Conservation (phyloP, 2,113 vertebrate species). For the Alosa alosa region DNA sequence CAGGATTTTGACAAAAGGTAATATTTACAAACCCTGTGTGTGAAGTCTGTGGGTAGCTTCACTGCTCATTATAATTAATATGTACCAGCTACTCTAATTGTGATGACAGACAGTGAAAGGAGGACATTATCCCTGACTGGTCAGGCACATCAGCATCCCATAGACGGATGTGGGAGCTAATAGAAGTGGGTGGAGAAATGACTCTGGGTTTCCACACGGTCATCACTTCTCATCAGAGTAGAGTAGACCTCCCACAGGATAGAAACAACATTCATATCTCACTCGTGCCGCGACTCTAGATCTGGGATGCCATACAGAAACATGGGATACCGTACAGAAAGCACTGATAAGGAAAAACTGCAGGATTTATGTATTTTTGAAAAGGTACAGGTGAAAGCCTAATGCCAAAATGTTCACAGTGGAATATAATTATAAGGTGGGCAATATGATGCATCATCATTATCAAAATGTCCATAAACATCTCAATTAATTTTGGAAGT, state of each 20-base stretch:
- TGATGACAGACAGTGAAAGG: conserved; percentile 39
- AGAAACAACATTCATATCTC: not conserved
- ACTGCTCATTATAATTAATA: conserved; percentile 41
- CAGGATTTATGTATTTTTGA: not conserved
- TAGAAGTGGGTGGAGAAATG: conserved; percentile 2
- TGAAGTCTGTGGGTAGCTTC: not conserved
- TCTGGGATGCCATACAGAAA: not conserved
- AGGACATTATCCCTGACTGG: conserved; percentile 35
- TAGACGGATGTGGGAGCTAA: not conserved
- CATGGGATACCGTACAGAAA: too few relatives aligned
- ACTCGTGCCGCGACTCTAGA: not conserved
- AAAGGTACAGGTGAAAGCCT: not conserved
- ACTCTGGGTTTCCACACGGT: not conserved
- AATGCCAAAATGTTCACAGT: not conserved
- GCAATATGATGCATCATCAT: too few relatives aligned
- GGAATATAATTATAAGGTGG: not conserved
- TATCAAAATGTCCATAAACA: too few relatives aligned
- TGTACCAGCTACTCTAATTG: conserved; percentile 40
- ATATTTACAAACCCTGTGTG: not conserved
- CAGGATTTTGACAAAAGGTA: not conserved
- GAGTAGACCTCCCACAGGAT: not conserved
- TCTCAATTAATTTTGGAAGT: not conserved
- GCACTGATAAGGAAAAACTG: not conserved
- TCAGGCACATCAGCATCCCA: conserved; percentile 23
- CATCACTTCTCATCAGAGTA: not conserved